phyloP scores from a whole-genome alignment of 2,888 invertebrate genomes.

The Coelogynopora nodosa region DNA sequence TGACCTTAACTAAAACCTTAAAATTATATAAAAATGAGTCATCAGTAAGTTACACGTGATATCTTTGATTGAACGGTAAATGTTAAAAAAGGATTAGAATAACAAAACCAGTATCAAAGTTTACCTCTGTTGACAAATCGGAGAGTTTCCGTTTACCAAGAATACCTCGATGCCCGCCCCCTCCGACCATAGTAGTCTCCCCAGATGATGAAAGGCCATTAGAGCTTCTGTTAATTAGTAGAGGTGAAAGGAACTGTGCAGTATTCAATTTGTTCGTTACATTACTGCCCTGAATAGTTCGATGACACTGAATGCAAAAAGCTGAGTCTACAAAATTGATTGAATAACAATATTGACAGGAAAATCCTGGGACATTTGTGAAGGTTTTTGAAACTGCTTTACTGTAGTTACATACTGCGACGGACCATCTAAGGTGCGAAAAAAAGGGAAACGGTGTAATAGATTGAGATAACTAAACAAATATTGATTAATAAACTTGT shows the following conservation, averaged over 20 bases:
- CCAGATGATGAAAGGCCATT: not conserved
- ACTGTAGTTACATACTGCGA: not conserved
- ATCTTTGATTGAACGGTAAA: too few species aligned
- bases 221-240: too few species aligned
- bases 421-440: not conserved
- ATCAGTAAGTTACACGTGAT: too few species aligned
- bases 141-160: not conserved
- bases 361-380: not conserved
- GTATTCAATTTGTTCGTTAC: too few species aligned
- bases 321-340: not conserved
- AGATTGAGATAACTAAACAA: not conserved
- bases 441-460: not conserved
- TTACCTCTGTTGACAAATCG: not conserved
- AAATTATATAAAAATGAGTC: too few species aligned
- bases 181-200: too few species aligned
- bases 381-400: not conserved
- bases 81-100: too few species aligned
- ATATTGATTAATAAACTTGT: not conserved
- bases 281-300: not conserved
- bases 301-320: constrained; percentile 7
- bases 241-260: too few species aligned
- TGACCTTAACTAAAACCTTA: too few species aligned
- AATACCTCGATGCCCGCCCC: not conserved
- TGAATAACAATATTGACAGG: not conserved
- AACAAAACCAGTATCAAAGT: too few species aligned